Evolutionary conservation across 2,888 invertebrate species (phyloP), one percentile per base, ranked within the genome.

Genomic region (Priocnemis perturbator): DNA sequence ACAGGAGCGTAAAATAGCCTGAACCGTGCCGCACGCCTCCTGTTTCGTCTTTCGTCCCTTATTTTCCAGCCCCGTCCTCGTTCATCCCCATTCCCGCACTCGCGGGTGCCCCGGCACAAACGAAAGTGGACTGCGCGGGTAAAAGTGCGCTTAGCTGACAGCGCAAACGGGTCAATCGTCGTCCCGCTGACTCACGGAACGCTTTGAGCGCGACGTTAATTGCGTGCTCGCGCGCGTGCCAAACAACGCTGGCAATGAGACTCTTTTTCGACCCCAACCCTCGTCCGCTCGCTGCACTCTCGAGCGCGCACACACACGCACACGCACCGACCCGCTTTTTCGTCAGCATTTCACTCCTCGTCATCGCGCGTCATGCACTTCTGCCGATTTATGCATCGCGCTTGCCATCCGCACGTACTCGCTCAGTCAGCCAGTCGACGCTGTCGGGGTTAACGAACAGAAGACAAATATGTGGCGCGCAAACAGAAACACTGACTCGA

Each of bases 381-480:
- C 21, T 23, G 26, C 55, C 26, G 55, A 55, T 55, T 55, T 55
- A 23, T 23, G 26, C 26, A 23, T 23, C 26, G 21, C n/a, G 55
- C 26, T 23, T 23, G 20, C 44, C 15, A 20, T 53, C 26, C 50
- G 53, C 45, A n/a, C 47, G 17, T 65, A 64, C 65, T 56, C 65
- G 59, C 65, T 66, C 69, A 20, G 48, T 60, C 60, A n/a, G n/a
- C n/a, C n/a, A n/a, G 52, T 61, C 60, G 50, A 14, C 60, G 60
- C 26, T 17, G 60, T n/a, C 37, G 45, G 47, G 45, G 58, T 69
- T 69, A 72, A 72, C 72, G 66, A 72, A 72, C 72, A 60, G 60
- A 52, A 57, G 69, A 65, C 69, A 69, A 72, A 72, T 63, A 72
- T 64, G 66, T 69, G 57, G 69, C 48, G 65, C 26, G 57, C 37